These are phyloP conservation scores for Nibea coibor DNA, from an alignment of 2,113 vertebrate genomes.

Conservation along the genomic window DNA sequence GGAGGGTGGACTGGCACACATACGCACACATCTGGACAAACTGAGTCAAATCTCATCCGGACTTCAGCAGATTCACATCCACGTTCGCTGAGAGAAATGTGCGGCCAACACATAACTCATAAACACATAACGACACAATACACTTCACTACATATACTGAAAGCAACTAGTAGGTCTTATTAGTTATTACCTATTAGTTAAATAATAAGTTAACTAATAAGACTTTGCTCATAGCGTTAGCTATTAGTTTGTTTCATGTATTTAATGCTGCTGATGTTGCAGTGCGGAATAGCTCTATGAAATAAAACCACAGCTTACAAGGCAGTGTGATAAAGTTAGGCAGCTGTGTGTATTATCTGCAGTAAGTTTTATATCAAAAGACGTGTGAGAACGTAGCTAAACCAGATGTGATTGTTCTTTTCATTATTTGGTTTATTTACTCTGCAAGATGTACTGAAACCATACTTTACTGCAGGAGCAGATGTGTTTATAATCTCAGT, in stretches of 20 bases:
- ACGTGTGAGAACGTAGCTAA: not conserved
- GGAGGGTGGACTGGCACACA: slow-evolving; percentile 13
- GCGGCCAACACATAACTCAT: not conserved
- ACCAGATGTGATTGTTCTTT: not conserved
- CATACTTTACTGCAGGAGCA: not conserved
- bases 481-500: not conserved
- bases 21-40: slow-evolving; percentile 1
- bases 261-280: slow-evolving; percentile 44
- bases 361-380: not conserved
- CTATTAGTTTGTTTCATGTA: slow-evolving; percentile 9
- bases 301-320: slow-evolving; percentile 40
- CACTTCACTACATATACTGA: not conserved
- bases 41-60: not conserved
- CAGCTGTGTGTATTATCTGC: not conserved
- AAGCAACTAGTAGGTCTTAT: not conserved
- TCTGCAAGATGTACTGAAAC: not conserved
- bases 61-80: not conserved
- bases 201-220: not conserved
- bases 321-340: not conserved
- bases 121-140: not conserved
- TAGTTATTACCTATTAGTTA: no score
- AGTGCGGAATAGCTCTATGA: not conserved
- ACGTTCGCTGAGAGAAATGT: no score
- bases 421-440: not conserved
- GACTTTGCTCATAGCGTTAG: not conserved